A percentile compares a stretch with the other conserved stretches of the same genome.
These are phyloP conservation scores for Sceliomorpha sp. DNA, from an alignment of 2,888 invertebrate genomes.

Conservation along the genomic window DNA sequence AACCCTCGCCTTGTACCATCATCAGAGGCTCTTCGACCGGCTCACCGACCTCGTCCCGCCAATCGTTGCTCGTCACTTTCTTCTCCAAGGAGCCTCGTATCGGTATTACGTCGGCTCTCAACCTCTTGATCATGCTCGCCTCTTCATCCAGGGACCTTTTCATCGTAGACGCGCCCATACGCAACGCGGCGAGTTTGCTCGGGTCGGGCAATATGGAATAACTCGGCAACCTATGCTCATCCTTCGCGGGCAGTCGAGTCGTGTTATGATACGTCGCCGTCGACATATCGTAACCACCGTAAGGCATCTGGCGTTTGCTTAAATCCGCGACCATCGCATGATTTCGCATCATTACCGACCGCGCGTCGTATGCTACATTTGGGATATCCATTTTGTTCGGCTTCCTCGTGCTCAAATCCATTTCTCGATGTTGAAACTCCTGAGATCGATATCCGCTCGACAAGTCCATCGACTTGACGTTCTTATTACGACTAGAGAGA, in stretches of 20 bases:
- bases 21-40: conserved; percentile 88
- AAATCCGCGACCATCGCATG: conserved; percentile 75
- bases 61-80: no score
- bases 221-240: conserved; percentile 74
- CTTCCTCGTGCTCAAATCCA: conserved; percentile 76
- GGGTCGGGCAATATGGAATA: conserved; percentile 76
- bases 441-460: conserved; percentile 62
- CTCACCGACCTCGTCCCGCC: conserved; percentile 82
- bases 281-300: conserved; percentile 68
- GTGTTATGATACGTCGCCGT: conserved; percentile 65
- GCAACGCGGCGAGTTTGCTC: conserved; percentile 71
- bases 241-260: conserved; percentile 63
- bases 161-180: conserved; percentile 64
- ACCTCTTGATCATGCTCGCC: conserved; percentile 67
- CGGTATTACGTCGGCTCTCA: conserved; percentile 70
- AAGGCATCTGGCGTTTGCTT: conserved; percentile 74
- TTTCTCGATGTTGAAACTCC: conserved; percentile 74
- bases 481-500: conserved; percentile 73
- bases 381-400: conserved; percentile 64
- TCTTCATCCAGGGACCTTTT: conserved; percentile 70
- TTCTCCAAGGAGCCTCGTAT: conserved; percentile 65
- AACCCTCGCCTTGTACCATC: conserved; percentile 86
- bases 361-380: conserved; percentile 71
- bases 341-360: conserved; percentile 71
- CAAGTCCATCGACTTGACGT: conserved; percentile 39